These are phyloP conservation scores for Saccostrea glomerata DNA, from an alignment of 1,140 invertebrate genomes.

Conservation along the genomic window DNA sequence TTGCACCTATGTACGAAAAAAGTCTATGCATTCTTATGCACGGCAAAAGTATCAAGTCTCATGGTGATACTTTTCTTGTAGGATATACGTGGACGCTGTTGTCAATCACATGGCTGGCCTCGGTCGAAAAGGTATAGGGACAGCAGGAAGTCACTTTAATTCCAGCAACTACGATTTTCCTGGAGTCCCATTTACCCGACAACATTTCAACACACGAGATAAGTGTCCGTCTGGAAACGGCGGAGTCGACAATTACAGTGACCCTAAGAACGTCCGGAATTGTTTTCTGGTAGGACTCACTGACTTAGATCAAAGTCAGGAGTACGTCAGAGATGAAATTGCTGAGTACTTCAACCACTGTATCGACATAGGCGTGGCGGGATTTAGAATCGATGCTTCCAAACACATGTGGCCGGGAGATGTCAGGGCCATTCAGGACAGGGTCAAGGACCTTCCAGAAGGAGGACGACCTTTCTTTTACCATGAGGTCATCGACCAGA, in stretches of 20 bases:
- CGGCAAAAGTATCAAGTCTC: no score
- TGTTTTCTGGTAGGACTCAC: conserved; percentile 87
- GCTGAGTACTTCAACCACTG: conserved; percentile 83
- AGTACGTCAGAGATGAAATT: conserved; percentile 86
- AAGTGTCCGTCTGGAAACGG: conserved; percentile 75
- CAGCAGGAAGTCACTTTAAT: conserved; percentile 76
- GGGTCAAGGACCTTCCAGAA: conserved; percentile 76
- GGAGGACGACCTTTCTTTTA: conserved; percentile 81
- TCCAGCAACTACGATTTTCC: conserved; percentile 79
- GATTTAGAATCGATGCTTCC: conserved; percentile 79
- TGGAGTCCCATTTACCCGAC: conserved; percentile 80
- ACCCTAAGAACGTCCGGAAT: conserved; percentile 81
- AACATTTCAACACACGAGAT: conserved; percentile 75
- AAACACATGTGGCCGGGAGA: conserved; percentile 78
- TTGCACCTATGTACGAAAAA: no score
- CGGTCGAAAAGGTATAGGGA: conserved; percentile 72
- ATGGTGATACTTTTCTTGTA: background rate
- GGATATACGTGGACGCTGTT: conserved; percentile 91
- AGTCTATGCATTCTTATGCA: no score
- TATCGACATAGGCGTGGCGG: conserved; percentile 89
- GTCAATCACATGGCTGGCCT: conserved; percentile 92
- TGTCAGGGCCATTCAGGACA: conserved; percentile 76
- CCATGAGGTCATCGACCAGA: conserved; percentile 91
- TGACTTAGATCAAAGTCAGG: conserved; percentile 85
- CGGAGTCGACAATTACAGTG: conserved; percentile 77